Conservation (phyloP, 2,113 vertebrate species). For the Heliornis fulica region DNA sequence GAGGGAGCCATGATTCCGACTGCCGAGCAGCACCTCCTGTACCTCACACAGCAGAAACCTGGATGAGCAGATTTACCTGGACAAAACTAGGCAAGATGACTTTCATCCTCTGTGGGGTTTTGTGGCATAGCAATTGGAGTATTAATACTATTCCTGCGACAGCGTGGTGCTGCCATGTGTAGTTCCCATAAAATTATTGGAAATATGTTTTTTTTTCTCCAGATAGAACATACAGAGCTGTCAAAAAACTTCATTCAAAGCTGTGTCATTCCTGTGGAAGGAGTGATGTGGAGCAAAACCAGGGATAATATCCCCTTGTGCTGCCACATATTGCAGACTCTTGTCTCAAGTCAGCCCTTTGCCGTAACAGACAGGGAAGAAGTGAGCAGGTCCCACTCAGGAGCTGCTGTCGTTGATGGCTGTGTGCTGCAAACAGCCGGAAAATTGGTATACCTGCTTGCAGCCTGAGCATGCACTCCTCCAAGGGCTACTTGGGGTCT, state of each 20-base stretch:
- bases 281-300: neutral
- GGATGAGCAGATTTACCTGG: neutral
- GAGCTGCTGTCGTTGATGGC: accelerated
- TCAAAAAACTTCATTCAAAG: neutral
- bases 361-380: neutral
- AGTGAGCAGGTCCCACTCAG: neutral
- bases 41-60: neutral
- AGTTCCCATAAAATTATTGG: neutral
- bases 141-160: neutral
- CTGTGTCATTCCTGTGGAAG: neutral
- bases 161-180: neutral
- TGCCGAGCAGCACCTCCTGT: neutral
- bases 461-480: neutral
- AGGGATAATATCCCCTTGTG: neutral
- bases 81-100: neutral
- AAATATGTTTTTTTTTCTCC: accelerated
- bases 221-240: neutral
- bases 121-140: neutral
- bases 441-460: neutral
- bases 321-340: neutral
- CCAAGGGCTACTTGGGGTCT: neutral
- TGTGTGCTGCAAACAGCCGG: neutral
- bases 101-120: neutral
- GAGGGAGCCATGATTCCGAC: neutral
- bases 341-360: neutral